Percentiles rank a stretch among this genome's conserved stretches.
Conservation (phyloP, 2,113 vertebrate genomes). For the Mobula birostris region DNA sequence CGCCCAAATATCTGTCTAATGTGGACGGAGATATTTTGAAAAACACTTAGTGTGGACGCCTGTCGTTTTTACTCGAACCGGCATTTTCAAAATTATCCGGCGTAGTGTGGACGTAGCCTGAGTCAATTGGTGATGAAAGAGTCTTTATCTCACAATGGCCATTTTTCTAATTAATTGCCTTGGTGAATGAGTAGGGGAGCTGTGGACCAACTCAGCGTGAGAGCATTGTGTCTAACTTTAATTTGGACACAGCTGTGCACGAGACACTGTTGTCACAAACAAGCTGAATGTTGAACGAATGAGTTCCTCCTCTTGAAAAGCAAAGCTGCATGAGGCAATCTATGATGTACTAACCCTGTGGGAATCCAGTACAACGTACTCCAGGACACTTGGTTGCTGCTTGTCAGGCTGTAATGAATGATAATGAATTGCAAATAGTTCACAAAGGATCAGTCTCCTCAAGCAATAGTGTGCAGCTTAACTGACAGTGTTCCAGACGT, state of each 20-base stretch:
- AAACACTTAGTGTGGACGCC: too few species aligned
- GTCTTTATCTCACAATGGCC: not conserved
- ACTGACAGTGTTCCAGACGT: not conserved
- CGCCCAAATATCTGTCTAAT: too few species aligned
- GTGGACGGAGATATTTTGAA: too few species aligned
- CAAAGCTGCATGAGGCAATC: not conserved
- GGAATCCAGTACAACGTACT: not conserved
- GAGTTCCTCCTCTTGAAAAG: not conserved
- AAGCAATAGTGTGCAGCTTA: not conserved
- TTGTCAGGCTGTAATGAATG: not conserved
- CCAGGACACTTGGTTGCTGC: not conserved
- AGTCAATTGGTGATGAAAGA: not conserved
- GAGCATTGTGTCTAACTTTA: not conserved
- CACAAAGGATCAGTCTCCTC: not conserved
- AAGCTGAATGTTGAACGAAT: not conserved
- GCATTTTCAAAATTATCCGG: too few species aligned
- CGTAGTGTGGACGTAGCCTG: too few species aligned
- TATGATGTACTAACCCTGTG: not conserved
- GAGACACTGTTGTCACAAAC: not conserved
- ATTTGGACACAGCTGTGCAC: not conserved
- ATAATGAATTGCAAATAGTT: not conserved
- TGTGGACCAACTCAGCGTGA: not conserved
- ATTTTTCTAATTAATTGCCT: not conserved
- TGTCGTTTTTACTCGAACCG: too few species aligned
- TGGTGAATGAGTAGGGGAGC: not conserved